Percentiles rank a stretch among this genome's conserved stretches.
These are phyloP conservation scores for Melolontha melolontha DNA, from an alignment of 2,888 invertebrate species.

Conservation along the genomic window DNA sequence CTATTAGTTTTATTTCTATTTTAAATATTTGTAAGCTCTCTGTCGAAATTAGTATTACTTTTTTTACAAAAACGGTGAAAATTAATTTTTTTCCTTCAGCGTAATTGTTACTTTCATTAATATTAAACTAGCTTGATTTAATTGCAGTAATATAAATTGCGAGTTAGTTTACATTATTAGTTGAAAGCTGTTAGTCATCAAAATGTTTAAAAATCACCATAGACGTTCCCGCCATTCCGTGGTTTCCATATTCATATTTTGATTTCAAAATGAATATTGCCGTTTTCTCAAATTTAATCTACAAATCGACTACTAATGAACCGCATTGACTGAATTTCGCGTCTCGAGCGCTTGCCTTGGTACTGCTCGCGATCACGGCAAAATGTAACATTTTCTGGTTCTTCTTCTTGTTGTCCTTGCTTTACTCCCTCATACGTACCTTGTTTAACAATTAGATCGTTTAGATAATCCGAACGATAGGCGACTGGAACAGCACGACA, in stretches of 20 bases:
- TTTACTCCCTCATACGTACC: conserved; percentile 33
- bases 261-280: conserved; percentile 51
- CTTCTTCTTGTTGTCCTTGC: conserved; percentile 15
- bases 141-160: too few species aligned
- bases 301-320: conserved; percentile 53
- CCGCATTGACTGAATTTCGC: conserved; percentile 52
- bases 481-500: conserved; percentile 10
- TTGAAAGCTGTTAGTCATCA: too few species aligned
- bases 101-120: too few species aligned
- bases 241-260: conserved; percentile 52
- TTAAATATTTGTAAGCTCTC: too few species aligned
- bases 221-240: conserved; percentile 1
- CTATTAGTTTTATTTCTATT: too few species aligned
- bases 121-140: too few species aligned
- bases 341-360: conserved; percentile 40
- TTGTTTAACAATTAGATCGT: conserved; percentile 41
- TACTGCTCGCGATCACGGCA: conserved; percentile 47
- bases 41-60: too few species aligned
- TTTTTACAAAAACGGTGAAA: too few species aligned
- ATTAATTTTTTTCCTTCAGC: too few species aligned
- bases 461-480: conserved; percentile 32
- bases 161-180: too few species aligned
- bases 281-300: conserved; percentile 51
- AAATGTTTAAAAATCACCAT: too few species aligned
- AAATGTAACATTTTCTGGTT: conserved; percentile 51